Base-by-base conservation (phyloP, 2,797 vertebrate genomes). In the Rhabdomys pumilio region DNA sequence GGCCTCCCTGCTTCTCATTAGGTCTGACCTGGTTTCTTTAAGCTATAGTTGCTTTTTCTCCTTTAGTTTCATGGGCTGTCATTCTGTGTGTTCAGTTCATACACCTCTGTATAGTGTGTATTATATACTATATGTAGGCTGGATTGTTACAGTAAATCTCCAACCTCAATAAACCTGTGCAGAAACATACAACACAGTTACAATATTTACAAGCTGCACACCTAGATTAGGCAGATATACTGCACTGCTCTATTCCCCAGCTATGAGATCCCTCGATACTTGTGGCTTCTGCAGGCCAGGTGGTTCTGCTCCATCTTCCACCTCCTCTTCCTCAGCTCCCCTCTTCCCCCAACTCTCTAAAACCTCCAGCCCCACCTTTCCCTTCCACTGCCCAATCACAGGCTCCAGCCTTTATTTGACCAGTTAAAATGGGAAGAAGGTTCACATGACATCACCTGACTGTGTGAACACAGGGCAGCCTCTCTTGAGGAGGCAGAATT, bases 11-110 rank as follows among this genome's bases (percentile, higher is more conserved):
- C 7, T 80, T 69, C 88, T 97, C 91, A 84, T 63, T 94, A 76
- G 50, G 20, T 53, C 92, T 96, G 90, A 86, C 88, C 93, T 96
- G 34, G 76, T 96, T 97, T 96, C 94, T 93, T 80, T 80, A 81
- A 83, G 63, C 44, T 38, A 15, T 86, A 65, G 72, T 47, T 93
- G 63, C 34, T 22, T 44, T 72, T 81, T 50, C 77, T 13, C 67
- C n/a, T 83, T 57, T 8, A 9, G 31, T 31, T 50, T 50, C 31
- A 6, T 26, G 77, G 55, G 63, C 65, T 89, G 22, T 55, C 41
- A 5, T 77, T 88, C 63, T 38, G 26, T 47, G 15, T 61, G 6
- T 14, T 50, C 41, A 77, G 4, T 31, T 76, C 34, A 14, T 1
- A 0, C 77, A 34, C 13, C 34, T 90, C 7, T 0, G 19, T 38